Base-by-base conservation (phyloP, 2,113 vertebrate genomes). In the Boulengerochromis microlepis region DNA sequence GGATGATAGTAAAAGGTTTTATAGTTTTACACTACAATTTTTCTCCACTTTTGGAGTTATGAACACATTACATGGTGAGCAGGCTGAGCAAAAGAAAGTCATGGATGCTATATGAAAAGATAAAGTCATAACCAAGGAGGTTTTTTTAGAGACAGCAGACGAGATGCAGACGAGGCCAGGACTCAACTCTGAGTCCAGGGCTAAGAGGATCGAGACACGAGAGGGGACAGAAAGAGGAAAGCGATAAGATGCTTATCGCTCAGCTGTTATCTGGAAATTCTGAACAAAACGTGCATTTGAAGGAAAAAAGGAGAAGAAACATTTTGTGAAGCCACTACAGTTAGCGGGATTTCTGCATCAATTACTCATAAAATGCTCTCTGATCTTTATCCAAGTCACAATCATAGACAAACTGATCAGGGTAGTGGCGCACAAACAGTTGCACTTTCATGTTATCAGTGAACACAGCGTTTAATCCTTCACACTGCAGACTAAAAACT, bases 161-260 rank as follows among this genome's bases (percentile, higher is more conserved):
- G 3, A 29, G 40, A 31, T 18, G 40, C 40, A 83, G 40, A 83
- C 8, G 4, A 64, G 42, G 11, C 38, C 26, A 29, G 26, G 11
- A 87, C 74, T 91, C 85, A 90, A 91, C 87, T 89, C 91, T 53
- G 57, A 53, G 19, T 85, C 45, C 19, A 0, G 1, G 2, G 42
- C 40, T 83, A 86, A 88, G n/a, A 10, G 85, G 83, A 83, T 83
- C 80, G 2, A 71, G 59, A 71, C 86, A 88, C 80, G 52, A 76
- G 71, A 78, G 71, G 71, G 71, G 42, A 11, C 16, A 12, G 47
- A 80, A 33, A 53, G 33, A 56, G 66, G 53, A 69, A 57, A 9
- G 11, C 4, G 54, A 83, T 31, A 82, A 50, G 33, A 66, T 26
- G n/a, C 19, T 66, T 76, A 40, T 40, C 26, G 0, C 26, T 56